A percentile compares a stretch with the other conserved stretches of the same genome.
Evolutionary conservation across 2,797 vertebrate species (phyloP).

Genomic region (Nyctibius grandis): DNA sequence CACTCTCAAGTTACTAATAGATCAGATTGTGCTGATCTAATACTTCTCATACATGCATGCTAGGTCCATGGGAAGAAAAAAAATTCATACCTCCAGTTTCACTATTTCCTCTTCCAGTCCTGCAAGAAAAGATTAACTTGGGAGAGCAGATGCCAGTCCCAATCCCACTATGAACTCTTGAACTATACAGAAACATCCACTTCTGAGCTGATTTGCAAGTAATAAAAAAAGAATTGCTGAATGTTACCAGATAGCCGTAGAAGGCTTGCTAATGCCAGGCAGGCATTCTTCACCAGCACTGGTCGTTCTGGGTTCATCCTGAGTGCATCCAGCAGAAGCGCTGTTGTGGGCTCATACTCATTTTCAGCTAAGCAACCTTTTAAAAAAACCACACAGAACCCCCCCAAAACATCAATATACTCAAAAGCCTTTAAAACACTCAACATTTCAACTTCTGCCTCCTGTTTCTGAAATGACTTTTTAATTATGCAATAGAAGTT

Average conservation of each 20-base stretch:
- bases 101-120: background rate
- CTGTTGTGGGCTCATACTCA: constrained; percentile 41
- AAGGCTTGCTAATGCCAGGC: constrained; percentile 69
- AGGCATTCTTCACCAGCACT: constrained; percentile 63
- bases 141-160: background rate
- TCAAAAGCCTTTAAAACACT: background rate
- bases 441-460: background rate
- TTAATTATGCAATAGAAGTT: background rate
- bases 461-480: background rate
- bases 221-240: background rate
- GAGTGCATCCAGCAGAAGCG: constrained; percentile 53
- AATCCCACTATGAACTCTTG: background rate
- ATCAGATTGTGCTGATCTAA: background rate
- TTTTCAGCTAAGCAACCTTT: constrained; percentile 62
- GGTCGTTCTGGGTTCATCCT: constrained; percentile 25
- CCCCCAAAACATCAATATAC: background rate
- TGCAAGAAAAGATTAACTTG: background rate
- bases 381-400: background rate
- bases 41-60: background rate
- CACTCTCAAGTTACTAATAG: background rate
- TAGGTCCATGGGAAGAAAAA: background rate
- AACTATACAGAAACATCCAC: background rate
- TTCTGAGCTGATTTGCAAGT: background rate
- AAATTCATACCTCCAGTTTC: background rate
- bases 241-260: constrained; percentile 69